Base-by-base conservation (phyloP, 2,797 vertebrate genomes). In the Sarcophilus harrisii region DNA sequence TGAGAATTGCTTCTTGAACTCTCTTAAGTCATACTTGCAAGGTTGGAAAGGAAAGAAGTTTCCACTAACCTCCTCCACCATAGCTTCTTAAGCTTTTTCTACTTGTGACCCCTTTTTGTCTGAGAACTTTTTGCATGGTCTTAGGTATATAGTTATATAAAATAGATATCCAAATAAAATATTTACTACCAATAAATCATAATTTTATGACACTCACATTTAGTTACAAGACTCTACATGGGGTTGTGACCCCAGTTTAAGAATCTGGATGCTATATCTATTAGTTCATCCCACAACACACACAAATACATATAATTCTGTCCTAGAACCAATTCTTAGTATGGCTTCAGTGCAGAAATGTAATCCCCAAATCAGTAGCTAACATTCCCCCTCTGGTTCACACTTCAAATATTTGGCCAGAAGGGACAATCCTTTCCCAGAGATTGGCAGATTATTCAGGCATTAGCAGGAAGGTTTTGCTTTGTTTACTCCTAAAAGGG, bases 301-400 rank as follows among this genome's bases (percentile, higher is more conserved):
- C 1, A 55, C 10, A 55, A 55, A 55, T 21, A 81, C n/a, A 81
- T 9, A 45, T 8, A 81, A 45, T 81, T 81, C 12, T 1, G 94
- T 28, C 16, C 28, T 60, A 95, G 90, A 97, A 92, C 28, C 73
- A 94, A 92, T 45, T 57, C 1, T 16, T 16, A 38, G 14, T 18
- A 92, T 87, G 29, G 57, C 28, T 92, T n/a, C 92, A 92, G 73
- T 57, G 45, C 49, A 94, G 91, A 93, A 58, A 1, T 57, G 30
- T 58, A 29, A 54, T 87, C n/a, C 90, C 62, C 38, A 16, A 90
- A 94, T 91, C 90, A 45, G 62, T 3, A 11, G 12, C 27, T 94
- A 14, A 81, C 73, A 90, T 60, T 38, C 4, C 45, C 30, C 6
- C 13, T 58, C 60, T 60, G 73, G 92, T 14, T 94, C 91, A 81